Evolutionary conservation across 1,140 invertebrate genomes (phyloP), one percentile per base, ranked within the genome.

Genomic region (Protaetia brevitarsis): DNA sequence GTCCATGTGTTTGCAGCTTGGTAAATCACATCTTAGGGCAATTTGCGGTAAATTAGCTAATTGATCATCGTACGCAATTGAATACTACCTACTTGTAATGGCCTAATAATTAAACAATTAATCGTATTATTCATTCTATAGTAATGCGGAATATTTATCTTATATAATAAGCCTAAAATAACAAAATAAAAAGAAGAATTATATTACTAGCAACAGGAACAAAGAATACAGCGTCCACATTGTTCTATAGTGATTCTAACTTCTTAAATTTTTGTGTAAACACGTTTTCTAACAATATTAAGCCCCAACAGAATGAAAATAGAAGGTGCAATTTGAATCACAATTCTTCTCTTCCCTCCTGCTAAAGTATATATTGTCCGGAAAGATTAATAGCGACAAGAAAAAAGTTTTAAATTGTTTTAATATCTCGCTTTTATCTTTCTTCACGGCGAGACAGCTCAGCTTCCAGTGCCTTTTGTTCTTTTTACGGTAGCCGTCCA

Each of bases 351-450:
- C 5, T 23, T 51, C 19, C 41, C 26, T 51, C 16, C 41, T 51
- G 8, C 26, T n/a, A 51, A 51, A 51, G 41, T 51, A 51, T 51
- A 51, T 19, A 51, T 51, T 51, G 41, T 51, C 41, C 19, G 41
- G 26, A 51, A 51, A 51, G 41, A 51, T 51, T 51, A 51, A 51
- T 51, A 51, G 41, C 41, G 41, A 51, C 41, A 51, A 51, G 41
- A 51, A 51, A 51, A 51, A 51, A 51, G 41, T 51, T 51, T 59
- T 59, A 59, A 59, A 59, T 59, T 31, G 57, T 29, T 59, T 28
- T 59, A 29, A 59, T 59, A 59, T 59, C 29, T 59, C 26, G 57
- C 26, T 59, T 59, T 28, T 59, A 59, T 51, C 41, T 51, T 51
- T 51, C 41, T 51, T 51, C 41, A 51, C 41, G 41, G 41, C 41